A percentile compares a stretch with the other conserved stretches of the same genome.
These are phyloP conservation scores for Ectropis grisescens DNA, from an alignment of 1,140 invertebrate genomes.

Conservation along the genomic window DNA sequence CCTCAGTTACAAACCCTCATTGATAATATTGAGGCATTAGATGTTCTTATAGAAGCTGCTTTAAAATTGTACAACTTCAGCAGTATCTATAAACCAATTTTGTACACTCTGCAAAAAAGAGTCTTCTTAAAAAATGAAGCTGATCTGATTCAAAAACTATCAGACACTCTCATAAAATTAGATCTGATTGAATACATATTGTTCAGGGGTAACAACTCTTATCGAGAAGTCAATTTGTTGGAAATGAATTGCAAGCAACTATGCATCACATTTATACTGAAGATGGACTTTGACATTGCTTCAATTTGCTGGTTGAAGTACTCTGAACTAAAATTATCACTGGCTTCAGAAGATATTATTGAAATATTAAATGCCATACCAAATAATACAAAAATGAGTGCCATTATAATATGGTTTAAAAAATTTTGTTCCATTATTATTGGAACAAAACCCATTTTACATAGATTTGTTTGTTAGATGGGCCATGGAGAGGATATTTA, in stretches of 20 bases:
- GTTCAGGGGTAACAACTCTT: slow-evolving; percentile 37
- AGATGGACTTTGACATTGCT: slow-evolving; percentile 51
- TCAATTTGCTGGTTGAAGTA: slow-evolving; percentile 59
- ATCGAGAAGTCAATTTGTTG: slow-evolving; percentile 40
- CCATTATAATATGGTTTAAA: slow-evolving; percentile 52
- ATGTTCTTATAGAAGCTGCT: slow-evolving; percentile 28
- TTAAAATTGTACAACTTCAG: slow-evolving; percentile 37
- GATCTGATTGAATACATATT: slow-evolving; percentile 50
- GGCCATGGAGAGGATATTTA: slow-evolving; percentile 51
- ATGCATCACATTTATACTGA: slow-evolving; percentile 42
- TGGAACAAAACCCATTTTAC: slow-evolving; percentile 52
- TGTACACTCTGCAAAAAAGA: slow-evolving; percentile 43
- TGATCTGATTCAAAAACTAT: slow-evolving; percentile 21
- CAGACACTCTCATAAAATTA: slow-evolving; percentile 42
- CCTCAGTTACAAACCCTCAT: slow-evolving; percentile 30
- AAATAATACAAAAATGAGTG: slow-evolving; percentile 46
- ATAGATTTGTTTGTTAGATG: slow-evolving; percentile 58
- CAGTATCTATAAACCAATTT: slow-evolving; percentile 33
- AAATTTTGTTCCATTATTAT: slow-evolving; percentile 41
- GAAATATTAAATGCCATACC: slow-evolving; percentile 47
- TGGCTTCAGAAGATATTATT: slow-evolving; percentile 29
- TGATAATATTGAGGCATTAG: slow-evolving; percentile 37
- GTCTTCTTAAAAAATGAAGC: slow-evolving; percentile 24
- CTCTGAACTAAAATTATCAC: slow-evolving; percentile 29
- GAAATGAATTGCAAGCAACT: slow-evolving; percentile 34